Evolutionary conservation across 2,797 vertebrate species (phyloP), one percentile per base, ranked within the genome.

Genomic region (Adrianichthys oophorus): DNA sequence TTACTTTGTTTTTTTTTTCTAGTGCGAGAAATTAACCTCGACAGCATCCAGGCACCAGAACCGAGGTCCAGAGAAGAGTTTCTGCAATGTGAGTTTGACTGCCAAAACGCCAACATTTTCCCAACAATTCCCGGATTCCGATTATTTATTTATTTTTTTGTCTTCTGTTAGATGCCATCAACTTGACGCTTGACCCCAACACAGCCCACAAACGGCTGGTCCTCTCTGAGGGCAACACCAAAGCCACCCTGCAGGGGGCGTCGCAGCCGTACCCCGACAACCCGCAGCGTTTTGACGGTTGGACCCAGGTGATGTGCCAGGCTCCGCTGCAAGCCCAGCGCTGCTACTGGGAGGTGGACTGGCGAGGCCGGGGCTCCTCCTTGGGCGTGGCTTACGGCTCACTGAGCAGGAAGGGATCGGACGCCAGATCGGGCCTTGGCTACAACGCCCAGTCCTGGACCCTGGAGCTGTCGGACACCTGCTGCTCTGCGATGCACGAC

Each of bases 381-480:
- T 44, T 92, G 56, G 92, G 91, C 2, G 86, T 93, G 8, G 85
- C 81, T 41, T 90, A 91, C 0, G 66, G 68, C 0, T 64, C 90
- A 0, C 42, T 93, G 62, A 55, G 1, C 52, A 79, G 90, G 53
- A 92, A 93, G 58, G 91, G 90, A 21, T 65, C 83, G 0, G 92
- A 92, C 2, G 78, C 87, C 7, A 66, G 80, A 12, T 86, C 91
- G 0, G 90, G 92, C 1, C 84, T 93, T 1, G 92, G 93, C 0
- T 93, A 93, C 82, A 94, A 94, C 43, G 82, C 78, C 21, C 87
- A 90, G 45, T 94, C 93, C 1, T 94, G 92, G 93, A 92, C 89
- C 48, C 68, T 93, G 80, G 92, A 93, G 87, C 82, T 92, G 67
- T 93, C 91, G 0, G 92, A 93, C 82, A 89, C 85, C 59, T 91